Evolutionary conservation across 2,888 invertebrate species (phyloP).

Genomic region (Notocelia uddmanniana): DNA sequence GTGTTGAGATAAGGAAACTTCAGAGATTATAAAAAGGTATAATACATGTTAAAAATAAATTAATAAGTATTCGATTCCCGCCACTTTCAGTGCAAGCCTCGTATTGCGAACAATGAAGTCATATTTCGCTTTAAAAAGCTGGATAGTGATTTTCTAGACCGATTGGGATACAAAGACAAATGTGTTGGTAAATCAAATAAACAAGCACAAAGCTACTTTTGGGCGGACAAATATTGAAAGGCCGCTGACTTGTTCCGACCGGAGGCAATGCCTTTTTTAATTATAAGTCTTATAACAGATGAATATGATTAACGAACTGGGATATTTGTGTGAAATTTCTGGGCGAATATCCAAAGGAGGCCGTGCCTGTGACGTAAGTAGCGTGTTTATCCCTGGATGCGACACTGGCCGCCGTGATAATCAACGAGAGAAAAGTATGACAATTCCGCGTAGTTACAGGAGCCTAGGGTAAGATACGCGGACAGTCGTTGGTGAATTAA

Average conservation of each 20-base stretch:
- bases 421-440: conserved; percentile 11
- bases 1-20: no score
- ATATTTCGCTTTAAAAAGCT: conserved; percentile 8
- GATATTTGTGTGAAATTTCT: conserved; percentile 58
- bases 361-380: conserved; percentile 58
- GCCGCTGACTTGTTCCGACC: neutral
- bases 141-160: neutral
- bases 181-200: conserved; percentile 2
- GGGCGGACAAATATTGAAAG: conserved; percentile 12
- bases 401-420: conserved; percentile 26
- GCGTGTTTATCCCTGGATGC: conserved; percentile 51
- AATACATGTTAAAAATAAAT: no score
- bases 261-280: conserved; percentile 51
- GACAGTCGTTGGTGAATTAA: conserved; percentile 12
- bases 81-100: no score
- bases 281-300: conserved; percentile 57
- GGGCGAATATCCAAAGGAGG: conserved; percentile 69
- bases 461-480: neutral
- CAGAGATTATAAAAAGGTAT: no score
- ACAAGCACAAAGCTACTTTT: neutral
- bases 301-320: conserved; percentile 55
- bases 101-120: conserved; percentile 11
- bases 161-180: neutral
- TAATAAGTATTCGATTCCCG: no score
- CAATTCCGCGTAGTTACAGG: conserved; percentile 11